These are phyloP conservation scores for Hetaerina americana DNA, from an alignment of 1,140 invertebrate species.

Conservation along the genomic window DNA sequence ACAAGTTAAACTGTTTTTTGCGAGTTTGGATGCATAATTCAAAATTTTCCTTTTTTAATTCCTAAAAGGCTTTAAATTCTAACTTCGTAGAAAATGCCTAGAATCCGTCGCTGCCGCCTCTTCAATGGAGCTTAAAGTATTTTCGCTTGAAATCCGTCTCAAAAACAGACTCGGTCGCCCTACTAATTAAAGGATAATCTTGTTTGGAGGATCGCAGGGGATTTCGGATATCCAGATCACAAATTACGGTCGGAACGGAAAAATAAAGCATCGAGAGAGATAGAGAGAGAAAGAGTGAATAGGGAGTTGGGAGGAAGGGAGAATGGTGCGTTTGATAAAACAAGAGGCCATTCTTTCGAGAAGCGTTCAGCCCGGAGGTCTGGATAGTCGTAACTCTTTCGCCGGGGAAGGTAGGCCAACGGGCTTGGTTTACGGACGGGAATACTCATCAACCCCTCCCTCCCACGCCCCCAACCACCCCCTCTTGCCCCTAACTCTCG, in stretches of 20 bases:
- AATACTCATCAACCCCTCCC: neutral
- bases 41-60: too few species aligned
- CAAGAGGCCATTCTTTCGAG: neutral
- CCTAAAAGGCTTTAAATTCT: too few species aligned
- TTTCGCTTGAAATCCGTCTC: too few species aligned
- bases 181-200: neutral
- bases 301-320: neutral
- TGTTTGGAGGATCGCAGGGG: neutral
- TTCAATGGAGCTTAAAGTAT: too few species aligned
- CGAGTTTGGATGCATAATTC: too few species aligned
- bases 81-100: too few species aligned
- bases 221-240: neutral
- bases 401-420: neutral
- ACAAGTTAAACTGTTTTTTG: too few species aligned
- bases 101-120: too few species aligned
- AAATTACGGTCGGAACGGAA: neutral
- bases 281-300: too few species aligned
- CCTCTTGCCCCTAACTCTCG: neutral
- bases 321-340: neutral
- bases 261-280: too few species aligned
- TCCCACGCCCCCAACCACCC: neutral
- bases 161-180: too few species aligned
- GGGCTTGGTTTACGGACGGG: neutral
- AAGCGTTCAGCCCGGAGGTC: neutral
- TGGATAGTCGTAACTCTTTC: neutral